Evolutionary conservation across 2,797 vertebrate genomes (phyloP).

Genomic region (Odontamblyopus rebecca): DNA sequence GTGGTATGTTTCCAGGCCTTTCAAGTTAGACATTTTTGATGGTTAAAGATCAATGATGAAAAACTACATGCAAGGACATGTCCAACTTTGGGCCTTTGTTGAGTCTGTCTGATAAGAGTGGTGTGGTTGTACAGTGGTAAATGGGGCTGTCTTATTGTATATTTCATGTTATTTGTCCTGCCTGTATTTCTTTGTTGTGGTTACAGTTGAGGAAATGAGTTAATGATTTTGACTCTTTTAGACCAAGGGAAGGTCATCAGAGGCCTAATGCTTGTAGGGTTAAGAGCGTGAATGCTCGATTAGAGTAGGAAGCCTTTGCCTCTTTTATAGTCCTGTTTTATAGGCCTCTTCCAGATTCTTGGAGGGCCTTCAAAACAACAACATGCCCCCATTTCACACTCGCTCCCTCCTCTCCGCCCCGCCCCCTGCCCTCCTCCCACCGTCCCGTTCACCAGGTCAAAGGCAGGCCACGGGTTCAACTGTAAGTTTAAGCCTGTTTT

Average conservation of each 20-base stretch:
- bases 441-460: conserved; percentile 76
- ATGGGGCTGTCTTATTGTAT: background rate
- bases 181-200: background rate
- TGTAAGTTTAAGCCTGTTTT: conserved; percentile 85
- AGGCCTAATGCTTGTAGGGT: conserved; percentile 21
- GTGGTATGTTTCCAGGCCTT: conserved; percentile 6
- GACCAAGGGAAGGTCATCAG: conserved; percentile 9
- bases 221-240: conserved; percentile 8
- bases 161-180: conserved; percentile 6
- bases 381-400: conserved; percentile 75
- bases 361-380: conserved; percentile 83
- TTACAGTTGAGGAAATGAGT: background rate
- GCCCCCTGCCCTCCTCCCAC: conserved; percentile 68
- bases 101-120: background rate
- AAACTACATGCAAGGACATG: background rate
- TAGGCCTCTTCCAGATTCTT: conserved; percentile 80
- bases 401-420: conserved; percentile 58
- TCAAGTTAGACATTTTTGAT: background rate
- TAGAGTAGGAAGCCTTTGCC: conserved; percentile 58
- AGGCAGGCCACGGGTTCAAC: conserved; percentile 86
- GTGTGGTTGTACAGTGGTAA: background rate
- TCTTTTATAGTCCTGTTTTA: conserved; percentile 81
- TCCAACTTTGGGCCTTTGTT: background rate
- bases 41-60: background rate
- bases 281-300: conserved; percentile 41